These are phyloP conservation scores for Eugnorisma glareosa DNA, from an alignment of 2,888 invertebrate genomes.

Conservation along the genomic window DNA sequence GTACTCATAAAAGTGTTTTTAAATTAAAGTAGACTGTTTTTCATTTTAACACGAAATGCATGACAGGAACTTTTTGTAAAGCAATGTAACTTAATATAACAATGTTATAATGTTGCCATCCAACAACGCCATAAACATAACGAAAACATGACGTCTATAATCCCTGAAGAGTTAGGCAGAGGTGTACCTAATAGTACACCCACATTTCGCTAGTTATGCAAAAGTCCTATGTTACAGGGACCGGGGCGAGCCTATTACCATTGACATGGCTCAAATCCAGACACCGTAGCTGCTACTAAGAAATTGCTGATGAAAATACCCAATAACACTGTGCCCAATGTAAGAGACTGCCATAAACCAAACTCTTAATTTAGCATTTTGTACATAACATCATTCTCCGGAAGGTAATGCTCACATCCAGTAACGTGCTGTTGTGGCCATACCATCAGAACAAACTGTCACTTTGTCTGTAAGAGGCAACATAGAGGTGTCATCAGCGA, in stretches of 20 bases:
- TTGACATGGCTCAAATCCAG: neutral
- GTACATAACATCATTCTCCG: neutral
- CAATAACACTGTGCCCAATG: neutral
- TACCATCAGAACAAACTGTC: slow-evolving; percentile 30
- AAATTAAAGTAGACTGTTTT: slow-evolving; percentile 27
- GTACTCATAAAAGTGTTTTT: slow-evolving; percentile 28
- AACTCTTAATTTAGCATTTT: slow-evolving; percentile 5
- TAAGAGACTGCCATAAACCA: neutral
- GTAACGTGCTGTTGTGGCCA: neutral
- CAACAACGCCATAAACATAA: neutral
- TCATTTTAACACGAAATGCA: slow-evolving; percentile 29
- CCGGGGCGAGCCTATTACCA: neutral
- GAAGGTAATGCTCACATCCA: slow-evolving; percentile 3
- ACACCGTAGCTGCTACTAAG: neutral
- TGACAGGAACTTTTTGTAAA: neutral
- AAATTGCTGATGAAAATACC: neutral
- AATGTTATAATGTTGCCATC: neutral
- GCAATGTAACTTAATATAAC: neutral
- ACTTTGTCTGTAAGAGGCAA: slow-evolving; percentile 8
- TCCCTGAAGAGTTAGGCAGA: neutral
- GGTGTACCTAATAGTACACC: neutral
- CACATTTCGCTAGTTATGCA: neutral
- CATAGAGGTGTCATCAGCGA: slow-evolving; percentile 5
- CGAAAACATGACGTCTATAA: neutral
- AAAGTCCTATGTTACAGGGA: neutral